Percentiles rank a stretch among this genome's conserved stretches.
Conservation (phyloP, 2,113 vertebrate genomes). For the Sus scrofa region DNA sequence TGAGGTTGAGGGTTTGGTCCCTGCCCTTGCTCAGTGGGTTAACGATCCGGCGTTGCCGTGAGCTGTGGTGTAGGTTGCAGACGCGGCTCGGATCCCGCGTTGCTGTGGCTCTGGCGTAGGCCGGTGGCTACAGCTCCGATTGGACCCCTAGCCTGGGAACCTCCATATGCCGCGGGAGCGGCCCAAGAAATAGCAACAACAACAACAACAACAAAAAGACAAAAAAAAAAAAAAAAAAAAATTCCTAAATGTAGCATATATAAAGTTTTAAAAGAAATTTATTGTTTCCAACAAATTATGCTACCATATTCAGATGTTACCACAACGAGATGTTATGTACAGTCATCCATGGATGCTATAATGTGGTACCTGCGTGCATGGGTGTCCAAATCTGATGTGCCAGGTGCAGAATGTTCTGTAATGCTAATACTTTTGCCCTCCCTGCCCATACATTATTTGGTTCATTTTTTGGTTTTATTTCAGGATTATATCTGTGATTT, state of each 20-base stretch:
- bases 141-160: too few species aligned
- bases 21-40: too few species aligned
- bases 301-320: neutral
- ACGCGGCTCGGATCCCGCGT: too few species aligned
- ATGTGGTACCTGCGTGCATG: neutral
- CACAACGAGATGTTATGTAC: neutral
- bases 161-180: too few species aligned
- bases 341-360: neutral
- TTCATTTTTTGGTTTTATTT: slow-evolving; percentile 51
- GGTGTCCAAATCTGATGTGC: neutral
- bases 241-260: neutral
- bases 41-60: too few species aligned
- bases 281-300: neutral
- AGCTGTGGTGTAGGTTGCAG: too few species aligned
- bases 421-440: neutral
- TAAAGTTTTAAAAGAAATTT: neutral
- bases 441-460: slow-evolving; percentile 20
- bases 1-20: too few species aligned
- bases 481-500: slow-evolving; percentile 25
- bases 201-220: too few species aligned
- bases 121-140: too few species aligned
- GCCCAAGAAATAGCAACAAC: too few species aligned
- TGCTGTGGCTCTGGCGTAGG: too few species aligned
- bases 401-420: slow-evolving; percentile 23
- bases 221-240: too few species aligned